These are phyloP conservation scores for Torymus tubicola DNA, from an alignment of 2,888 invertebrate genomes.

Conservation along the genomic window DNA sequence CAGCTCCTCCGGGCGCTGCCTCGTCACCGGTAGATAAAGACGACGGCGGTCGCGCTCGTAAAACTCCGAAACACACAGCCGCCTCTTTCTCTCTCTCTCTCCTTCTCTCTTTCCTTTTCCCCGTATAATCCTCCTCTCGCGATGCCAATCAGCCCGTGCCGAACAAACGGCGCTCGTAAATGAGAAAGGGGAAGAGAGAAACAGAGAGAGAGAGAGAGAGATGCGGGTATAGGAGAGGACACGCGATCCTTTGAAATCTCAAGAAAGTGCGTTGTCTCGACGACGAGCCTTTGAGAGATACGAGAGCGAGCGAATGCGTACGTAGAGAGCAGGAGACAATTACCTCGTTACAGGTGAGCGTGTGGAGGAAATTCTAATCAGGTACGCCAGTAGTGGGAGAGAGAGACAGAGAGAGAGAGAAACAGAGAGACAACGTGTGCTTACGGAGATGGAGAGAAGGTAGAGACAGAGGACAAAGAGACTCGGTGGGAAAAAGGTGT, in stretches of 20 bases:
- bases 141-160: not conserved
- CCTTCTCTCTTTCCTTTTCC: not conserved
- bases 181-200: slow-evolving; percentile 4
- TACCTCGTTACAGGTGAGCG: slow-evolving; percentile 32
- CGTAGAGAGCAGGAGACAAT: slow-evolving; percentile 24
- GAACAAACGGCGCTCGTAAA: slow-evolving; percentile 23
- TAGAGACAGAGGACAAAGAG: slow-evolving; percentile 8
- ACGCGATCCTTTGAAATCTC: slow-evolving; percentile 33
- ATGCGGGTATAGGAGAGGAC: not conserved
- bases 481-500: not conserved
- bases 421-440: not conserved
- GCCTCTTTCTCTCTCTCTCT: not conserved
- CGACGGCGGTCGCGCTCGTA: not conserved
- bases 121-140: not conserved
- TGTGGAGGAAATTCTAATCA: slow-evolving; percentile 51
- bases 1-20: not conserved
- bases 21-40: slow-evolving; percentile 28
- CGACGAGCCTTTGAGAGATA: slow-evolving; percentile 10
- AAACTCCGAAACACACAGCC: slow-evolving; percentile 1
- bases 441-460: not conserved
- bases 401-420: not conserved
- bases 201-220: too few relatives aligned
- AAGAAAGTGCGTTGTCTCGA: not conserved
- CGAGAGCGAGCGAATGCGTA: not conserved
- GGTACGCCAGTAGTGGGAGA: slow-evolving; percentile 26